A percentile compares a stretch with the other conserved stretches of the same genome.
phyloP scores from a whole-genome alignment of 2,797 vertebrate genomes.

The Alectoris magna region DNA sequence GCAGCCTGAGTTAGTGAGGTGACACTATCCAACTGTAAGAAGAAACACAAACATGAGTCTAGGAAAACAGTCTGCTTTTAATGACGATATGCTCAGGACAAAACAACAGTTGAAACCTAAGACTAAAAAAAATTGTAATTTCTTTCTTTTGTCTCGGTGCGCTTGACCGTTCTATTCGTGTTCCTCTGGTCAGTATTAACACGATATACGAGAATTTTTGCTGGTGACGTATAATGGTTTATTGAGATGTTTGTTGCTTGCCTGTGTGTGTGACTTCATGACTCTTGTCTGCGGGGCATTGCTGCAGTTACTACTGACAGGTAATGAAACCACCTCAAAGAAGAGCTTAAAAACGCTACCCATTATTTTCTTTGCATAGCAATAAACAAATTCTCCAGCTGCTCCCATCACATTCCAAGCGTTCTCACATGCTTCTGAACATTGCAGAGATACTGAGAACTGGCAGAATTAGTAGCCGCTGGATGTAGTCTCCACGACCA shows the following conservation, averaged over 20 bases:
- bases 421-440: neutral
- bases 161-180: neutral
- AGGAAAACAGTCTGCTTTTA: neutral
- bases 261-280: neutral
- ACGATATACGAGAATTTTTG: neutral
- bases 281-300: neutral
- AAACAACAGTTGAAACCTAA: neutral
- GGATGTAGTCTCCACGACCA: neutral
- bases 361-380: neutral
- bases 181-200: neutral
- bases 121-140: neutral
- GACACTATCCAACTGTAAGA: constrained; percentile 81
- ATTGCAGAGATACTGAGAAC: neutral
- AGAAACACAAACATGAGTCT: neutral
- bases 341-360: neutral
- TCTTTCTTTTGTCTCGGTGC: neutral
- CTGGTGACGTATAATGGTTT: neutral
- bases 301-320: neutral
- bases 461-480: neutral
- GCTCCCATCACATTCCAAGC: neutral
- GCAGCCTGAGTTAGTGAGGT: constrained; percentile 84
- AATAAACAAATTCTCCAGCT: neutral
- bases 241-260: neutral
- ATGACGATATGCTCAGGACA: neutral
- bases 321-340: neutral